A percentile compares a stretch with the other conserved stretches of the same genome.
phyloP scores from a whole-genome alignment of 2,113 vertebrate species.

The Petromus typicus region DNA sequence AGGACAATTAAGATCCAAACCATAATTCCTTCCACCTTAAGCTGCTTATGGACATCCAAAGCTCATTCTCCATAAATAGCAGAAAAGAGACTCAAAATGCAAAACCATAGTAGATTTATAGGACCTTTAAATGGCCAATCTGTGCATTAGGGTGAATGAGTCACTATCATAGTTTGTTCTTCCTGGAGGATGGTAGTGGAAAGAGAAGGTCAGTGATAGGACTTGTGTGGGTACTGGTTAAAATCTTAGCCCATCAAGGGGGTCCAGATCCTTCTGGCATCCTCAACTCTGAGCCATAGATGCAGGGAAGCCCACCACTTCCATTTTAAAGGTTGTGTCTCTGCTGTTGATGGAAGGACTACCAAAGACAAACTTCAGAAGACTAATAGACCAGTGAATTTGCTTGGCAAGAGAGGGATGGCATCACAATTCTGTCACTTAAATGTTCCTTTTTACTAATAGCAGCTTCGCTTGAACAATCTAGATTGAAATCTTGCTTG shows the following conservation, averaged over 20 bases:
- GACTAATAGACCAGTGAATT: neutral
- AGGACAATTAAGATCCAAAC: neutral
- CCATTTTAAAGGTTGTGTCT: neutral
- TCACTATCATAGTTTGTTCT: neutral
- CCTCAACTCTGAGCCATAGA: neutral
- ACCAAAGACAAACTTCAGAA: neutral
- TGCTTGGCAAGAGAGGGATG: neutral
- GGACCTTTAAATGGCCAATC: neutral
- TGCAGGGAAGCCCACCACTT: neutral
- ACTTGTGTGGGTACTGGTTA: neutral
- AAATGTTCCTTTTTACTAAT: neutral
- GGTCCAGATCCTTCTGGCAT: no score
- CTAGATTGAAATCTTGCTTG: conserved; percentile 18
- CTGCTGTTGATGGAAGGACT: neutral
- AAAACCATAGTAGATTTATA: neutral
- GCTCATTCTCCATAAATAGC: neutral
- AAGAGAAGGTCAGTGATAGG: neutral
- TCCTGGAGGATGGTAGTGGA: no score
- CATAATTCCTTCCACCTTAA: neutral
- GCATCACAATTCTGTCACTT: neutral
- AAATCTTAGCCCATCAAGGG: neutral
- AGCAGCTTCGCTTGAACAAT: neutral
- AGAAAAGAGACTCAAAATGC: conserved; percentile 5
- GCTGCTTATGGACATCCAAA: neutral
- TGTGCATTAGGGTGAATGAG: neutral